Percentiles rank a stretch among this genome's conserved stretches.
Evolutionary conservation across 1,140 invertebrate species (phyloP).

Genomic region (Mercenaria mercenaria): DNA sequence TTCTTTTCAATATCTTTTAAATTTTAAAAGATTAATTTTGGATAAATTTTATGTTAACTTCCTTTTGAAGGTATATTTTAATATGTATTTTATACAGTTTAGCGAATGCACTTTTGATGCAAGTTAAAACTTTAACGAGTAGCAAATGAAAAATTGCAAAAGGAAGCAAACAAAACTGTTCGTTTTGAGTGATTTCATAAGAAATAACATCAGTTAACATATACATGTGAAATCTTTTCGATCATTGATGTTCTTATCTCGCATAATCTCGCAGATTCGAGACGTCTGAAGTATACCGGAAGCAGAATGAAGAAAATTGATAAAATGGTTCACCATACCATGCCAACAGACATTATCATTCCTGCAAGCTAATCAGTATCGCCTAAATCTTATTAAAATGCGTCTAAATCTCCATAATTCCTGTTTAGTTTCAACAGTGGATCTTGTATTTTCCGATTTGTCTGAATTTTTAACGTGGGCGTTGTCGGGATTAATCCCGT

Average conservation of each 20-base stretch:
- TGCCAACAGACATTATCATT: constrained; percentile 11
- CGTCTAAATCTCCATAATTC: not conserved
- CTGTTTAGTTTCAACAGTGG: not conserved
- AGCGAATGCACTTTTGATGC: no score
- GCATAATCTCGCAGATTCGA: constrained; percentile 26
- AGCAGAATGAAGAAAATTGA: constrained; percentile 30
- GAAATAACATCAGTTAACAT: no score
- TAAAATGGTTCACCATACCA: constrained; percentile 22
- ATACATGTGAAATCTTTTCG: no score
- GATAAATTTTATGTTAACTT: no score
- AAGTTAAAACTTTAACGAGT: no score
- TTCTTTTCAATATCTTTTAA: no score
- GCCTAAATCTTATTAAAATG: not conserved
- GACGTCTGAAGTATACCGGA: constrained; percentile 34
- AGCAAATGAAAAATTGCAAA: no score
- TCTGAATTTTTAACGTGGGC: not conserved
- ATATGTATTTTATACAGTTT: no score
- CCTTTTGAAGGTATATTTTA: no score
- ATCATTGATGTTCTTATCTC: not conserved
- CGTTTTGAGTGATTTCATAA: no score
- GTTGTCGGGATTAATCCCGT: not conserved
- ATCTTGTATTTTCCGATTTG: not conserved
- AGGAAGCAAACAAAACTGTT: no score
- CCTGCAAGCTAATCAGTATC: not conserved
- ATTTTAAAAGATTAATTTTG: no score